Evolutionary conservation across 37 sponge, comb jelly and placozoan species (phyloP).

Genomic region (Aplysina aerophoba): DNA sequence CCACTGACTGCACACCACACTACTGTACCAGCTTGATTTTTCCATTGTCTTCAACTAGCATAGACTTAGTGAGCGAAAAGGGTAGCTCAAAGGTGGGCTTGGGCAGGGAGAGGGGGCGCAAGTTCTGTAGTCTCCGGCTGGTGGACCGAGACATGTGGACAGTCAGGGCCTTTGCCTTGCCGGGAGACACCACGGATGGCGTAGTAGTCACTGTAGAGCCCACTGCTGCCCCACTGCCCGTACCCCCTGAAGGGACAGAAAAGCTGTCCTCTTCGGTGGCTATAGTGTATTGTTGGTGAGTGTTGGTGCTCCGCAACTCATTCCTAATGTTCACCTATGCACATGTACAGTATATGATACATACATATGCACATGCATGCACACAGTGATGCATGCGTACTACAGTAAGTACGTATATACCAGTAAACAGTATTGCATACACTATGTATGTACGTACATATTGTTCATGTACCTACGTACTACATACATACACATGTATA

Average conservation of each 20-base stretch:
- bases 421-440: too few relatives aligned
- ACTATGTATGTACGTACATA: too few relatives aligned
- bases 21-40: slow-evolving; percentile 8
- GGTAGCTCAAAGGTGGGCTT: slow-evolving; percentile 47
- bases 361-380: background rate
- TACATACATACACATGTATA: background rate
- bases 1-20: too few relatives aligned
- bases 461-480: background rate
- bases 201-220: background rate
- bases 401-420: background rate
- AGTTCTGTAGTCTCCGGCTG: slow-evolving; percentile 22
- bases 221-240: background rate
- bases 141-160: slow-evolving; percentile 1
- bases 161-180: slow-evolving; percentile 5
- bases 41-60: background rate
- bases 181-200: background rate
- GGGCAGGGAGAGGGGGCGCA: slow-evolving; percentile 49
- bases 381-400: background rate
- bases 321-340: slow-evolving; percentile 18
- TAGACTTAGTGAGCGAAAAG: slow-evolving; percentile 22
- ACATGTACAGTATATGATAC: background rate
- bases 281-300: background rate
- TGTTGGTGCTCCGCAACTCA: background rate
- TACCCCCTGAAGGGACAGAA: background rate
- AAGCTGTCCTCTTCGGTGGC: background rate